phyloP scores from a whole-genome alignment of 2,888 invertebrate genomes.

The Pandemis corylana region DNA sequence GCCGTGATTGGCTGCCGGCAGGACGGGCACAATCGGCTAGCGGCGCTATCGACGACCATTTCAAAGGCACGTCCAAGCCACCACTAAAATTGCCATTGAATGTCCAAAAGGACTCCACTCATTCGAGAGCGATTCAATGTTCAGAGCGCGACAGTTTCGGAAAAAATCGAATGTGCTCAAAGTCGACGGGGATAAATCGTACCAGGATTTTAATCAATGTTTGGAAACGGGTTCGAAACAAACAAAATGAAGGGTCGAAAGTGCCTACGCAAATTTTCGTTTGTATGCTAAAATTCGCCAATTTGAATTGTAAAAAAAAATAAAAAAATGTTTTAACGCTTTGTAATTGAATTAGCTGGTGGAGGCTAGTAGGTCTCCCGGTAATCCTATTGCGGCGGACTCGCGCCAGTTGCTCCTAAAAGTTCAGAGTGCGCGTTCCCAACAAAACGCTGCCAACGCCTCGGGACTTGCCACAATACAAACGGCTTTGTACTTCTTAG shows the following conservation, averaged over 20 bases:
- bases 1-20: slow-evolving; percentile 72
- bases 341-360: slow-evolving; percentile 72
- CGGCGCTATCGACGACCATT: slow-evolving; percentile 55
- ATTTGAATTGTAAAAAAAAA: slow-evolving; percentile 40
- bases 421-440: slow-evolving; percentile 62
- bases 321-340: slow-evolving; percentile 60
- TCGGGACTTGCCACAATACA: slow-evolving; percentile 55
- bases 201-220: slow-evolving; percentile 27
- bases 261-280: slow-evolving; percentile 29
- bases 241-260: slow-evolving; percentile 3
- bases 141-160: slow-evolving; percentile 26
- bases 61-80: slow-evolving; percentile 63
- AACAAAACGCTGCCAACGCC: slow-evolving; percentile 64
- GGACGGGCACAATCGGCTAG: slow-evolving; percentile 62
- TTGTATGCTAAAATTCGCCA: slow-evolving; percentile 24
- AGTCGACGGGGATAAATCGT: slow-evolving; percentile 16
- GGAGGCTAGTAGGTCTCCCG: slow-evolving; percentile 68
- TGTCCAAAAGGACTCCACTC: slow-evolving; percentile 51
- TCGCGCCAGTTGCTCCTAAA: slow-evolving; percentile 68
- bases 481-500: slow-evolving; percentile 47
- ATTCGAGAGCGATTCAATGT: slow-evolving; percentile 21
- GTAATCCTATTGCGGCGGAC: slow-evolving; percentile 79
- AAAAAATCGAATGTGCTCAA: slow-evolving; percentile 12
- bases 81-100: slow-evolving; percentile 57
- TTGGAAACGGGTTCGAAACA: slow-evolving; percentile 18